Base-by-base conservation (phyloP, 2,888 invertebrate species). In the Papilio protenor region DNA sequence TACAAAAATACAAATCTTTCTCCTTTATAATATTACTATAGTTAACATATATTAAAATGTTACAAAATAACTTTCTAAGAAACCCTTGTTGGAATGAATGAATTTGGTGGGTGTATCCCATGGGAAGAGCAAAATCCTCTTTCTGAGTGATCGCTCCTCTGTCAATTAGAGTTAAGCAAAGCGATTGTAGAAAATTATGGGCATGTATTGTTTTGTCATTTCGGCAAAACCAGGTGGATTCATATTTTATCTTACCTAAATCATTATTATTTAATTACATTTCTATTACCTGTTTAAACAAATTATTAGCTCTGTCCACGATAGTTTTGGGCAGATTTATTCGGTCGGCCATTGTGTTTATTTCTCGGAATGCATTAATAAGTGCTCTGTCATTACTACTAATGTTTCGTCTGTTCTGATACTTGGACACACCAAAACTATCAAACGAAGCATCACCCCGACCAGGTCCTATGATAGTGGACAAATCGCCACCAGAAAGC, bases 241-340 rank as follows among this genome's bases (percentile, higher is more conserved):
- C 8, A 40, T 40, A 8, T 40, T 40, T 40, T 40, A 40, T 40
- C 0, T 0, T 8, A 40, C 40, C n/a, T 0, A 59, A 11, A 2
- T 10, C 18, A 27, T 18, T 72, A n/a, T 55, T 23, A 47, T 45
- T 55, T 1, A 57, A 75, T 33, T 16, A 59, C 21, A 57, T 71
- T 33, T 73, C n/a, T 57, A 33, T 75, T 77, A 95, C 99, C 96
- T 99, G 99, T 94, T 99, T 99, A 89, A 99, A 99, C 77, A 99
- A 95, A 89, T 98, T 98, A 88, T 99, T 99, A 1, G 99, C 99
- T 87, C 99, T 96, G 89, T 99, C 99, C 16, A 99, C 98, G 87
- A 99, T 99, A 59, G 99, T 99, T 91, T 98, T 97, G 0, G 99
- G 98, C 85, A 99, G 95, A 94, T 99, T 99, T 80, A 99, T 99